These are phyloP conservation scores for Sinonovacula constricta DNA, from an alignment of 1,140 invertebrate species.

Conservation along the genomic window DNA sequence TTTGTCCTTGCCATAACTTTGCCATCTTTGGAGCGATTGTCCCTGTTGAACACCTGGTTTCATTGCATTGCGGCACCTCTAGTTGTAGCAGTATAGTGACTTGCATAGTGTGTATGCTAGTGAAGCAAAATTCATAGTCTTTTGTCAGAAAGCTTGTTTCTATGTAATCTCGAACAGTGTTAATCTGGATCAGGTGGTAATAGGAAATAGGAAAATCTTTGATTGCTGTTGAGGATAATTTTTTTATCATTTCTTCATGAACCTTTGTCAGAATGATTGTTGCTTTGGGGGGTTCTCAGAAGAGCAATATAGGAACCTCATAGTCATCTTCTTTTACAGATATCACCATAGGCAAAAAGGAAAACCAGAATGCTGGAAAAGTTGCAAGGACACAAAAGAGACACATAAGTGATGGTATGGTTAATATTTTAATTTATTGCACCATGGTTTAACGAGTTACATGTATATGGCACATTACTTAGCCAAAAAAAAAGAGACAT, in stretches of 20 bases:
- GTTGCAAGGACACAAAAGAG: constrained; percentile 29
- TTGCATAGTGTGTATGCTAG: constrained; percentile 5
- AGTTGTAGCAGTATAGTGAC: constrained; percentile 1
- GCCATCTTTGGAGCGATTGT: no score
- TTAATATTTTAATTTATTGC: constrained; percentile 13
- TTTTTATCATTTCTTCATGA: background rate
- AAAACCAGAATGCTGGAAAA: constrained; percentile 28
- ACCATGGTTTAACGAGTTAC: background rate
- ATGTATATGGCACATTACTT: constrained; percentile 20
- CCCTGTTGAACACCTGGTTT: constrained; percentile 15
- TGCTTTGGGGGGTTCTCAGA: constrained; percentile 14
- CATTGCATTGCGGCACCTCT: constrained; percentile 15
- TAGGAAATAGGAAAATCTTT: no score
- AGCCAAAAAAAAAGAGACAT: constrained; percentile 28
- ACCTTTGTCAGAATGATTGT: background rate
- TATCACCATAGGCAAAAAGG: constrained; percentile 12
- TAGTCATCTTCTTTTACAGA: constrained; percentile 30
- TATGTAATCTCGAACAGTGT: constrained; percentile 27
- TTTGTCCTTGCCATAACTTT: no score
- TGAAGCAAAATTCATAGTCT: constrained; percentile 5
- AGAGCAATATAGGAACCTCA: constrained; percentile 20
- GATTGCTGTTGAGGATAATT: no score
- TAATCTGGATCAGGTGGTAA: background rate
- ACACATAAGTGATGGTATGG: constrained; percentile 31
- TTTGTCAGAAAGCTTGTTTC: constrained; percentile 30